phyloP scores from a whole-genome alignment of 2,888 invertebrate genomes.

The Scaptomyza flava region DNA sequence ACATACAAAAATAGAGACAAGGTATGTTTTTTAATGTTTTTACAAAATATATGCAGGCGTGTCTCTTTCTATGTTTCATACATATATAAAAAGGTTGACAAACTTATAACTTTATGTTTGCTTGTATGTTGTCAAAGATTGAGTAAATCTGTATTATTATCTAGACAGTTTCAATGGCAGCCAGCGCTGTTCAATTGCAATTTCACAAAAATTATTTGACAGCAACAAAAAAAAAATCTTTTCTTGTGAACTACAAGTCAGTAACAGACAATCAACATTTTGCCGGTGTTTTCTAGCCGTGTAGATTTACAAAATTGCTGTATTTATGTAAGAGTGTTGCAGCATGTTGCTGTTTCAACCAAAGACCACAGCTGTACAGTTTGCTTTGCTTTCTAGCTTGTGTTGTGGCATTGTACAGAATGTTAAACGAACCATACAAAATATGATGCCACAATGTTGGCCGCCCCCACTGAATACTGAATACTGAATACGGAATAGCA shows the following conservation, averaged over 20 bases:
- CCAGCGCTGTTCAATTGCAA: no score
- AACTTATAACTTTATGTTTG: no score
- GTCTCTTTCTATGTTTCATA: no score
- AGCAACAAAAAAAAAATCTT: no score
- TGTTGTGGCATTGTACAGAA: slow-evolving; percentile 65
- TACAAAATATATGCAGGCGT: no score
- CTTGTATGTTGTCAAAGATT: no score
- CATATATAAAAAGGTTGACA: no score
- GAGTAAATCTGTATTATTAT: no score
- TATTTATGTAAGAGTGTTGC: slow-evolving; percentile 2
- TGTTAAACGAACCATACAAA: slow-evolving; percentile 80
- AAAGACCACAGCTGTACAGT: slow-evolving; percentile 37
- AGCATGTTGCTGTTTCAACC: slow-evolving; percentile 10
- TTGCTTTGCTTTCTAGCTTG: slow-evolving; percentile 30
- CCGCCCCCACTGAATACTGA: slow-evolving; percentile 9
- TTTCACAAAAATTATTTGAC: no score
- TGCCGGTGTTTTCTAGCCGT: slow-evolving; percentile 22
- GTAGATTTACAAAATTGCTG: slow-evolving; percentile 35
- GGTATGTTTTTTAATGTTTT: neutral
- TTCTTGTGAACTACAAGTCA: no score
- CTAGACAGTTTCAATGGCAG: no score
- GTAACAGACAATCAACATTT: slow-evolving; percentile 17
- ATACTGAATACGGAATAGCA: slow-evolving; percentile 1
- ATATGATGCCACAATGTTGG: slow-evolving; percentile 58
- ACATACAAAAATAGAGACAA: neutral